Evolutionary conservation across 1,140 invertebrate genomes (phyloP).

Genomic region (Caenorhabditis elegans): DNA sequence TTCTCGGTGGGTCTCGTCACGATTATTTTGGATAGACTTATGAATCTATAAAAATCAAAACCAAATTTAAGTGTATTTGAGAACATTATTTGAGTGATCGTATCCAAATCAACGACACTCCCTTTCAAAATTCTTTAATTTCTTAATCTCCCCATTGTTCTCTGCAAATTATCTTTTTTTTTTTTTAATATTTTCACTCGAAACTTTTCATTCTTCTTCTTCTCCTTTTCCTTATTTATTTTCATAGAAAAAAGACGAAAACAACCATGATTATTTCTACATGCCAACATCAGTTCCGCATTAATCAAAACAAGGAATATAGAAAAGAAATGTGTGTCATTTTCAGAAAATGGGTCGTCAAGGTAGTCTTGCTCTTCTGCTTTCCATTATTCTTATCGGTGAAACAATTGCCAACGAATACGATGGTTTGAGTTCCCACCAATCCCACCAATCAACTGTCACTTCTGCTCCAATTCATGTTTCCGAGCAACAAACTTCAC

Average conservation of each 20-base stretch:
- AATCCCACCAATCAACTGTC: neutral
- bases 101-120: too few species aligned
- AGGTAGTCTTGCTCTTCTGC: neutral
- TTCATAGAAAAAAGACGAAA: neutral
- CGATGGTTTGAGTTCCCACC: neutral
- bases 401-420: neutral
- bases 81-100: too few species aligned
- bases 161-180: too few species aligned
- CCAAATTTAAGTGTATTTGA: too few species aligned
- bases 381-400: neutral
- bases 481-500: neutral
- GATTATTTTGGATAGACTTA: too few species aligned
- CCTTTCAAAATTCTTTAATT: too few species aligned
- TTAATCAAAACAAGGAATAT: neutral
- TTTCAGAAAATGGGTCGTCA: neutral
- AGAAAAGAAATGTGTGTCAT: neutral
- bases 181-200: too few species aligned
- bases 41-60: too few species aligned
- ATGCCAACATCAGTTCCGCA: neutral
- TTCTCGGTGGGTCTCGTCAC: too few species aligned
- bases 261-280: neutral
- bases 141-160: too few species aligned
- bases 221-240: too few species aligned
- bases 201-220: neutral
- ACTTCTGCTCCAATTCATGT: constrained; percentile 3